phyloP scores from a whole-genome alignment of 2,888 invertebrate genomes.

The Drosophila kokeensis region DNA sequence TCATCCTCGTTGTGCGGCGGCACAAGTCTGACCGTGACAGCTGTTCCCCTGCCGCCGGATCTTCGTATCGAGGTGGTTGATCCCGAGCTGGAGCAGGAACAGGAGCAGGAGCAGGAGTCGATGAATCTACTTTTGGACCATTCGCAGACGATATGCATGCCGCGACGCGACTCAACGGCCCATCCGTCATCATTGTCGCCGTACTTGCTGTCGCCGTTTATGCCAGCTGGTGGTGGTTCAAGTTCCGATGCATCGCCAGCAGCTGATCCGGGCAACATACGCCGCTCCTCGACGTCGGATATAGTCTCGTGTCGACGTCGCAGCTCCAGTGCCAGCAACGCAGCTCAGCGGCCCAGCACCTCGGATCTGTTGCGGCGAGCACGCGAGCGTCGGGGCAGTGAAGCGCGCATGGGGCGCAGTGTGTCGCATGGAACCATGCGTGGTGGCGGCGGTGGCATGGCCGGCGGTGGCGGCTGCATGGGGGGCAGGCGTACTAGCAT shows the following conservation, averaged over 20 bases:
- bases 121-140: constrained; percentile 82
- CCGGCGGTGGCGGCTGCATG: constrained; percentile 68
- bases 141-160: constrained; percentile 82
- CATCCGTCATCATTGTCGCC: constrained; percentile 75
- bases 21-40: constrained; percentile 32
- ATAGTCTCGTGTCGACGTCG: constrained; percentile 82
- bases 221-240: constrained; percentile 14
- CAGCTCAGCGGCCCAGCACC: constrained; percentile 83
- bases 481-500: constrained; percentile 84
- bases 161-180: constrained; percentile 68
- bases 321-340: constrained; percentile 74
- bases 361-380: constrained; percentile 84
- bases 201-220: constrained; percentile 83
- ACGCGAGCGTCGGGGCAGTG: constrained; percentile 84
- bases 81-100: constrained; percentile 59
- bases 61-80: constrained; percentile 83
- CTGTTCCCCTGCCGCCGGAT: constrained; percentile 73
- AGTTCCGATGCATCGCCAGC: constrained; percentile 7
- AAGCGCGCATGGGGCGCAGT: constrained; percentile 84
- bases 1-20: constrained; percentile 51
- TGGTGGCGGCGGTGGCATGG: constrained; percentile 70
- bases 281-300: constrained; percentile 85
- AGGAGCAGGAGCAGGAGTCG: constrained; percentile 57
- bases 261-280: constrained; percentile 73
- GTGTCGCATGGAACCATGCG: constrained; percentile 83